Conservation (phyloP, 2,888 invertebrate genomes). For the Adelphocoris suturalis region DNA sequence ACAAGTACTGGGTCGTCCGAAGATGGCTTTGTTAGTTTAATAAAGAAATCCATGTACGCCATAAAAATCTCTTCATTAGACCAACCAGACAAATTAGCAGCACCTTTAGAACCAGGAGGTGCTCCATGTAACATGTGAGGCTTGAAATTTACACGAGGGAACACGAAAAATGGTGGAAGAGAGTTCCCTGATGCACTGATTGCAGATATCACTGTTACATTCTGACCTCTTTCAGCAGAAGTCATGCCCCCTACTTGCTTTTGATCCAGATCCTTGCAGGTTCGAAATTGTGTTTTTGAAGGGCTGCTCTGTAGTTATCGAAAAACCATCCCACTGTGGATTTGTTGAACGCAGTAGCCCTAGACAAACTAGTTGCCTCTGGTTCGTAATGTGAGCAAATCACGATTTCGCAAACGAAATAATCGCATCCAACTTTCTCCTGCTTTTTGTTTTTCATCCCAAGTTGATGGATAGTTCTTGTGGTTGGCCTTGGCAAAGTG, state of each 20-base stretch:
- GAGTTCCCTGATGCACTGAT: conserved; percentile 74
- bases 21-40: conserved; percentile 74
- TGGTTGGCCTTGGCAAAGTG: too few species aligned
- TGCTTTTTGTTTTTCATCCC: too few species aligned
- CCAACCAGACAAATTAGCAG: conserved; percentile 76
- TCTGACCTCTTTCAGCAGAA: conserved; percentile 76
- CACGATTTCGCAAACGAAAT: too few species aligned
- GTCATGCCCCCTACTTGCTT: conserved; percentile 76
- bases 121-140: conserved; percentile 76
- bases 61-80: conserved; percentile 75
- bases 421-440: too few species aligned
- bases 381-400: too few species aligned
- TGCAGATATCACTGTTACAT: conserved; percentile 76
- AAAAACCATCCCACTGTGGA: too few species aligned
- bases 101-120: conserved; percentile 76
- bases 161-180: conserved; percentile 76
- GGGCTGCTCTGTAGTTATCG: conserved; percentile 69
- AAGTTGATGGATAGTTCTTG: too few species aligned
- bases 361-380: too few species aligned
- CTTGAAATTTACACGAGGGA: conserved; percentile 75
- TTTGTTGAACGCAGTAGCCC: too few species aligned
- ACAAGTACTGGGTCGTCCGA: conserved; percentile 76
- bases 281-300: conserved; percentile 59
- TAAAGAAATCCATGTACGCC: conserved; percentile 72
- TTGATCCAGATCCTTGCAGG: conserved; percentile 74